Base-by-base conservation (phyloP, 2,797 vertebrate genomes). In the Acanthopagrus latus region DNA sequence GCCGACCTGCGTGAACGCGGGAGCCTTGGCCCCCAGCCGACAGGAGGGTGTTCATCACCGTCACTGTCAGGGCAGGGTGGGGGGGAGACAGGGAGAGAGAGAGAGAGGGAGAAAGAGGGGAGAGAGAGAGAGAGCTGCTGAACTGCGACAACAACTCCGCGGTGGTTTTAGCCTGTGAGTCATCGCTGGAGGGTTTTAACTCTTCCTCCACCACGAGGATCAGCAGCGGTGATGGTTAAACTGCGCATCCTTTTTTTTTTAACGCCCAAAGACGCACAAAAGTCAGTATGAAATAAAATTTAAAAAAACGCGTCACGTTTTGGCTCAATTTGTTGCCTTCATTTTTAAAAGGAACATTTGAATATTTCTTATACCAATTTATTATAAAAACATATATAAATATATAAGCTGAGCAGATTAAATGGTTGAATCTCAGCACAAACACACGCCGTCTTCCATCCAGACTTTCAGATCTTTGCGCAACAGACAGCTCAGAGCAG, bases 151-250 rank as follows among this genome's bases (percentile, higher is more conserved):
- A 89, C 88, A 88, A 71, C 88, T 89, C 87, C 76, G 66, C 74
- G 87, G 89, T 92, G 86, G 89, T 86, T 91, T 89, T 21, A 89
- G 92, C 76, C 83, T 86, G 91, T 95, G 94, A 95, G 93, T 95
- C 95, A 95, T 95, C 94, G 86, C 88, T 90, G 67, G 80, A 86
- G 88, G 86, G 76, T 27, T 89, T 95, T 95, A 95, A 94, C 94
- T 92, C 90, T 79, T 91, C 44, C 54, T 0, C 2, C 76, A 60
- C 93, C 88, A 63, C 2, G 65, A 44, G 1, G 51, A 69, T n/a
- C 20, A 9, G 23, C 48, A 46, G 63, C 2, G 18, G 6, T 46
- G 52, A 47, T 25, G 41, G 17, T 18, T 10, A 33, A 64, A 50
- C 16, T 38, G 16, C 43, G 9, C 38, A 5, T 27, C 68, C 8